Conservation (phyloP, 2,113 vertebrate species). For the Petaurus breviceps region DNA sequence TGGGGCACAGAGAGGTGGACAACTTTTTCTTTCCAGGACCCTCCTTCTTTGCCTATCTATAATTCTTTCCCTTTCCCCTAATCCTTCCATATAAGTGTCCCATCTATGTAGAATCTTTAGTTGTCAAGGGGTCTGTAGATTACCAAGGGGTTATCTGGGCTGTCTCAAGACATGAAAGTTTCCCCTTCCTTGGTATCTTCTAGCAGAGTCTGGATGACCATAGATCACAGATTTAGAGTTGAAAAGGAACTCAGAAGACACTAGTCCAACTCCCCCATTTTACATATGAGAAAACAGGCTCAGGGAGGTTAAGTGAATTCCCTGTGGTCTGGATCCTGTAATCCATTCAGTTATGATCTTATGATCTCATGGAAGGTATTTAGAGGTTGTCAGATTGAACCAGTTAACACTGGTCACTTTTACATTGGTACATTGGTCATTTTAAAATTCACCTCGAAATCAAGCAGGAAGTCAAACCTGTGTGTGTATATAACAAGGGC, state of each 20-base stretch:
- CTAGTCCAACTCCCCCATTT: neutral
- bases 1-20: constrained; percentile 1
- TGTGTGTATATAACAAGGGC: no score
- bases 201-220: neutral
- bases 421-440: neutral
- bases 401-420: no score
- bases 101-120: neutral
- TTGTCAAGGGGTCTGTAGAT: neutral
- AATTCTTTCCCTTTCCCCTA: neutral
- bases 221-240: neutral
- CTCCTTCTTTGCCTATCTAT: neutral
- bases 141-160: neutral
- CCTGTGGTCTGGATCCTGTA: neutral
- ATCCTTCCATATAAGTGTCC: neutral
- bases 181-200: neutral
- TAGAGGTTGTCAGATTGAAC: neutral
- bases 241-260: neutral
- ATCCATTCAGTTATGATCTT: neutral
- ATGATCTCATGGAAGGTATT: neutral
- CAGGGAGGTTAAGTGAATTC: neutral
- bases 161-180: neutral
- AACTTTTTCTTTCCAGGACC: neutral
- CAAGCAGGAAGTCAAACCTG: neutral
- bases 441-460: neutral
- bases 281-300: neutral